Percentiles rank a stretch among this genome's conserved stretches.
Evolutionary conservation across 1,140 invertebrate genomes (phyloP).

Genomic region (Galleria mellonella): DNA sequence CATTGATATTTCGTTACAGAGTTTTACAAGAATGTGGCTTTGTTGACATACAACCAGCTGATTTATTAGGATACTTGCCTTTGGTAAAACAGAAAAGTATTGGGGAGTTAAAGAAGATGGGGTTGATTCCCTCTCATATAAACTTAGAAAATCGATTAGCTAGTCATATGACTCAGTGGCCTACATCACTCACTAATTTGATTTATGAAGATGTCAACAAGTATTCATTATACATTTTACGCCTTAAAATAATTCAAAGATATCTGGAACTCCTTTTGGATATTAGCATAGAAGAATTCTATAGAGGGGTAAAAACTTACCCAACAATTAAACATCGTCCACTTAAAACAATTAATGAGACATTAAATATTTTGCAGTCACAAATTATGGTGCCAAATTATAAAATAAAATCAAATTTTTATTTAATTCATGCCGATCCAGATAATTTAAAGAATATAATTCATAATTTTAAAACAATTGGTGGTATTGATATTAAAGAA

Average conservation of each 20-base stretch:
- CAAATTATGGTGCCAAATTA: slow-evolving; percentile 56
- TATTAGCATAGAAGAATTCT: slow-evolving; percentile 59
- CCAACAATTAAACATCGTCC: slow-evolving; percentile 68
- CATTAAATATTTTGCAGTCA: slow-evolving; percentile 63
- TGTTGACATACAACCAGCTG: slow-evolving; percentile 23
- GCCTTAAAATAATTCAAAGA: slow-evolving; percentile 55
- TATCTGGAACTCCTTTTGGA: slow-evolving; percentile 67
- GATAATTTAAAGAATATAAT: slow-evolving; percentile 65
- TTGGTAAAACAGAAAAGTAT: slow-evolving; percentile 50
- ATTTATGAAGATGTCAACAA: slow-evolving; percentile 37
- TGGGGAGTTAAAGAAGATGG: slow-evolving; percentile 44
- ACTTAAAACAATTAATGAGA: slow-evolving; percentile 59
- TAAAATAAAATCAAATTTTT: slow-evolving; percentile 71
- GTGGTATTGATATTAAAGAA: slow-evolving; percentile 61
- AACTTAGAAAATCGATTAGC: slow-evolving; percentile 65
- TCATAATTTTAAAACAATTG: slow-evolving; percentile 53
- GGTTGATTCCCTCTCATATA: slow-evolving; percentile 27
- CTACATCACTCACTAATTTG: slow-evolving; percentile 50
- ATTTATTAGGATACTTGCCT: slow-evolving; percentile 42
- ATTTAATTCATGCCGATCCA: slow-evolving; percentile 62
- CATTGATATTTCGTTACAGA: slow-evolving; percentile 45
- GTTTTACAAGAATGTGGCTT: slow-evolving; percentile 62
- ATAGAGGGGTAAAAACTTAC: slow-evolving; percentile 59
- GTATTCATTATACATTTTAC: slow-evolving; percentile 41
- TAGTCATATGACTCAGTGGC: slow-evolving; percentile 47